Base-by-base conservation (phyloP, 2,797 vertebrate genomes). In the Allobates femoralis region DNA sequence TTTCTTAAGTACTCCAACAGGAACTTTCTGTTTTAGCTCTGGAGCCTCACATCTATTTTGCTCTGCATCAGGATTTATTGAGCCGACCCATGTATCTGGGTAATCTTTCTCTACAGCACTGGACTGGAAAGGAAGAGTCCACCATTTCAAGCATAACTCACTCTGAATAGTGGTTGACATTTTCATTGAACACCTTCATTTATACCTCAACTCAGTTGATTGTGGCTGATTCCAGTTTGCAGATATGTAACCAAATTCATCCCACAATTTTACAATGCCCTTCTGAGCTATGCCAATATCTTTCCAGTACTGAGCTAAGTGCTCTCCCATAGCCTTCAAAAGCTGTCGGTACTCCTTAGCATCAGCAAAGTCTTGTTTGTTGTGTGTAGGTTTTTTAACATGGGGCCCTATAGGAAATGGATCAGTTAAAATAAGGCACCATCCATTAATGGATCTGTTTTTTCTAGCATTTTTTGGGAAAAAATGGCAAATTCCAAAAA, bases 321-420 rank as follows among this genome's bases (percentile, higher is more conserved):
- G 96, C 15, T 99, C 98, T 56, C 98, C 98, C 98, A 99, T 99
- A 23, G 98, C 97, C 91, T 96, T 97, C 75, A 99, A 92, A 83
- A 99, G 93, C 89, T 99, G 97, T 66, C 97, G 95, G 93, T 98
- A 99, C 85, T 99, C 98, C 88, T 99, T 99, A 79, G 98, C 97
- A 86, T 99, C 98, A 62, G 98, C 98, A 67, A 99, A 99, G 92
- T 99, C 98, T 90, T 99, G 98, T 90, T 99, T 99, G 92, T 99
- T 99, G 93, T 99, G 98, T 15, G 98, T 99, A 32, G 98, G 98
- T n/a, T n/a, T n/a, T n/a, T n/a, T n/a, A n/a, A n/a, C n/a, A n/a
- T n/a, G n/a, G n/a, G n/a, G n/a, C n/a, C n/a, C n/a, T n/a, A n/a
- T n/a, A n/a, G n/a, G n/a, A n/a, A n/a, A n/a, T n/a, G n/a, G n/a